Percentiles rank a stretch among this genome's conserved stretches.
phyloP scores from a whole-genome alignment of 2,113 vertebrate genomes.

The Lichenostomus cassidix region DNA sequence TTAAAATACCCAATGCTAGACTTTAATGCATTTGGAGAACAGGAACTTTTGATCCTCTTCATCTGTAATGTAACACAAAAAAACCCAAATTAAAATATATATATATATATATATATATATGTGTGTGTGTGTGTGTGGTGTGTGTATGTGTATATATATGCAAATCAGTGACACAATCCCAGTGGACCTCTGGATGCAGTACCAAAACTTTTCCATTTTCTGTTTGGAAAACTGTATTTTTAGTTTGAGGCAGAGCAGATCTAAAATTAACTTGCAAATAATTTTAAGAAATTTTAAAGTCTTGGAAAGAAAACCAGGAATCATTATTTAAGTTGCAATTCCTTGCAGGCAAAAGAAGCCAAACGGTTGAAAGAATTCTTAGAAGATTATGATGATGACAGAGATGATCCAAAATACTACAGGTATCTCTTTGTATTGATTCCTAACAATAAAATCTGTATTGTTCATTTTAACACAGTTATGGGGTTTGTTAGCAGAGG shows the following conservation, averaged over 20 bases:
- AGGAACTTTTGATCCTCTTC: neutral
- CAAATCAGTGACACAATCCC: neutral
- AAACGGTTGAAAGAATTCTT: constrained; percentile 97
- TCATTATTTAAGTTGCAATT: neutral
- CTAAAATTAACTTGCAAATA: neutral
- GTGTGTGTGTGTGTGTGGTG: no score
- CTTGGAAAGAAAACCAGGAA: neutral
- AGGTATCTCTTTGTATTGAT: constrained; percentile 72
- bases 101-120: no score
- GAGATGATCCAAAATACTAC: constrained; percentile 98
- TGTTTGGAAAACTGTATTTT: neutral
- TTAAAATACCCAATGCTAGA: neutral
- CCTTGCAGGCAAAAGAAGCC: constrained; percentile 90
- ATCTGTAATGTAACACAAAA: neutral
- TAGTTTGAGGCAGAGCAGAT: neutral
- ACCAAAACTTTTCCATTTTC: neutral
- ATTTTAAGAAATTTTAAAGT: neutral
- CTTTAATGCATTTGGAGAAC: neutral
- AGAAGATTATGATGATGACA: constrained; percentile 97
- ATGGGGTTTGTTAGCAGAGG: neutral
- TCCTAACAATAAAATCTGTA: neutral
- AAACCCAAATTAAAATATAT: no score
- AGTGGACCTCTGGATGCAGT: neutral
- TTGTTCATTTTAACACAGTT: neutral
- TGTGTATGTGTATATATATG: neutral